Evolutionary conservation across 2,797 vertebrate genomes (phyloP).

Genomic region (Scomberomorus guttatus): DNA sequence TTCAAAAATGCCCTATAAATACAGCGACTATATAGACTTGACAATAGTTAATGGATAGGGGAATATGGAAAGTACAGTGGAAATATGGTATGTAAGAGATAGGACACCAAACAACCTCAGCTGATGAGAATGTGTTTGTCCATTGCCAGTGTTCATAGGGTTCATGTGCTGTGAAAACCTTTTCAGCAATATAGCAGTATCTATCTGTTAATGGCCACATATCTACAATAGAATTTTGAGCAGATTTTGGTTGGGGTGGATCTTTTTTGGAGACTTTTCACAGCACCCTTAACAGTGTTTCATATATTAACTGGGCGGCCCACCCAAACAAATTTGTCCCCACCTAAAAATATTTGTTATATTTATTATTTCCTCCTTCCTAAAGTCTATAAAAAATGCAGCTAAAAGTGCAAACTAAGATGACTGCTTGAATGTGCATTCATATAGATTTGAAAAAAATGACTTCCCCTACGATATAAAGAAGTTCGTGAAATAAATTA

Average conservation of each 20-base stretch:
- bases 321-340: background rate
- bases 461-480: background rate
- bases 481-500: background rate
- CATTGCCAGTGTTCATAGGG: too few species aligned
- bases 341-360: background rate
- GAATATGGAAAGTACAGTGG: too few species aligned
- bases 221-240: background rate
- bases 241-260: background rate
- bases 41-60: background rate
- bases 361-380: background rate
- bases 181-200: background rate
- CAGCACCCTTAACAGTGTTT: background rate
- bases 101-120: background rate
- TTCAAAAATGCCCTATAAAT: too few species aligned
- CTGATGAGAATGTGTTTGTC: background rate
- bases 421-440: background rate
- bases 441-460: background rate
- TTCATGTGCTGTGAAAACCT: background rate
- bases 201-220: background rate
- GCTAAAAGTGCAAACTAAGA: background rate
- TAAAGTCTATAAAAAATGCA: background rate
- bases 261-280: background rate
- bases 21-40: too few species aligned
- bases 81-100: too few species aligned
- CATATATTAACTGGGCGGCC: too few species aligned